Base-by-base conservation (phyloP, 2,888 invertebrate genomes). In the Morinoia aosen region DNA sequence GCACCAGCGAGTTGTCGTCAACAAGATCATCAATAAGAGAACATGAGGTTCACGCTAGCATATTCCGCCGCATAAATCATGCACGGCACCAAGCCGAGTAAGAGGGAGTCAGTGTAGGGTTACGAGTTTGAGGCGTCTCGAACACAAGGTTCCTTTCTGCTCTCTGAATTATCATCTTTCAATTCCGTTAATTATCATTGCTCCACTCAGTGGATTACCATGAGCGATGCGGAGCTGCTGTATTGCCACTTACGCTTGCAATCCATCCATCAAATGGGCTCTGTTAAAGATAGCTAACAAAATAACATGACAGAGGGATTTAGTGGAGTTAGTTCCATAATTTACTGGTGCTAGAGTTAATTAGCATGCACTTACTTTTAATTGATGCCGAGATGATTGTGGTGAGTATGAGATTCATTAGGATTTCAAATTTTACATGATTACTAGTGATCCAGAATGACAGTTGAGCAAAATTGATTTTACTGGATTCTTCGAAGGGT, bases 21-120 rank as follows among this genome's bases (percentile, higher is more conserved):
- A 90, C 90, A 90, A 39, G 40, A 48, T 90, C 90, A 90, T 90
- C 90, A 90, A 90, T 90, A 90, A 90, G 39, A 90, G 48, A 48
- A 40, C 48, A 48, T 8, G 39, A 48, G 40, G 90, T 39, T 39
- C 90, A 14, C 12, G 39, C 90, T 40, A 39, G 39, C 90, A 90
- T 90, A 40, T 40, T 90, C 90, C 39, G 10, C 25, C n/a, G 40
- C 90, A 90, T 90, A 48, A 90, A 90, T 90, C 90, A 39, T 90
- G 90, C 40, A 39, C 90, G 90, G 48, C 40, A 14, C 39, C 90
- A 16, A 48, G 40, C 40, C 40, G 33, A 11, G 88, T 33, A 88
- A 12, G 88, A 88, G 39, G 33, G 33, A 76, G 76, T 76, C 76
- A 25, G 25, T 76, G 25, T 76, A 14, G 33, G 76, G 76, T 76